Evolutionary conservation across 2,797 vertebrate species (phyloP).

Genomic region (Buphagus erythrorhynchus): DNA sequence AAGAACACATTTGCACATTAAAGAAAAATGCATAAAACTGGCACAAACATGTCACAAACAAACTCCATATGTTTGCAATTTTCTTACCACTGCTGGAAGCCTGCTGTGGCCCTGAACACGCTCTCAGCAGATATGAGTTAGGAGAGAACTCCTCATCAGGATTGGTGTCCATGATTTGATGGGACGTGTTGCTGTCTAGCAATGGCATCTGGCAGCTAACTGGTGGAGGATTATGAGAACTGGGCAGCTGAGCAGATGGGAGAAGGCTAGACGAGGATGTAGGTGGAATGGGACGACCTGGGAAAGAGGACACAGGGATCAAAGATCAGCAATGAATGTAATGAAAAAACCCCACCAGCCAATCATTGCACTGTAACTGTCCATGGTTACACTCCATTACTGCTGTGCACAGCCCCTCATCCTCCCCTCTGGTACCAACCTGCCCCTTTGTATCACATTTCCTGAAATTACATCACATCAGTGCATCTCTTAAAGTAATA

Average conservation of each 20-base stretch:
- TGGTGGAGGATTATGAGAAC: slow-evolving; percentile 89
- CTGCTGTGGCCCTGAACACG: slow-evolving; percentile 86
- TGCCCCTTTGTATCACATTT: not conserved
- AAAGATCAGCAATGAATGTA: slow-evolving; percentile 81
- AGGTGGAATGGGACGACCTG: slow-evolving; percentile 98
- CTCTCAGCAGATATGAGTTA: slow-evolving; percentile 93
- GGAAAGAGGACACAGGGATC: slow-evolving; percentile 86
- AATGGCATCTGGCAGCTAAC: slow-evolving; percentile 98
- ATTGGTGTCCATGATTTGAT: slow-evolving; percentile 98
- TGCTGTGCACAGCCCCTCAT: not conserved
- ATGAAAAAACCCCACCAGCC: slow-evolving; percentile 41
- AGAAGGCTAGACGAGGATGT: slow-evolving; percentile 95
- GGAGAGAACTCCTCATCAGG: slow-evolving; percentile 91
- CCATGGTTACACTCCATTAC: not conserved
- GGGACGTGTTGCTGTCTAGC: slow-evolving; percentile 98
- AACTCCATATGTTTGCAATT: slow-evolving; percentile 59
- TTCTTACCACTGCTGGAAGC: slow-evolving; percentile 91
- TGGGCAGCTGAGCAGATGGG: slow-evolving; percentile 92
- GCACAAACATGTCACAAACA: slow-evolving; percentile 59
- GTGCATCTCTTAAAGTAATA: not conserved
- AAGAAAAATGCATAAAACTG: not conserved
- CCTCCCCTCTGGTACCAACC: not conserved
- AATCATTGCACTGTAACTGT: slow-evolving; percentile 16
- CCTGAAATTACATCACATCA: not conserved
- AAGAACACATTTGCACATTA: not conserved